phyloP scores from a whole-genome alignment of 2,797 vertebrate genomes.

The Gymnothorax reevesii region DNA sequence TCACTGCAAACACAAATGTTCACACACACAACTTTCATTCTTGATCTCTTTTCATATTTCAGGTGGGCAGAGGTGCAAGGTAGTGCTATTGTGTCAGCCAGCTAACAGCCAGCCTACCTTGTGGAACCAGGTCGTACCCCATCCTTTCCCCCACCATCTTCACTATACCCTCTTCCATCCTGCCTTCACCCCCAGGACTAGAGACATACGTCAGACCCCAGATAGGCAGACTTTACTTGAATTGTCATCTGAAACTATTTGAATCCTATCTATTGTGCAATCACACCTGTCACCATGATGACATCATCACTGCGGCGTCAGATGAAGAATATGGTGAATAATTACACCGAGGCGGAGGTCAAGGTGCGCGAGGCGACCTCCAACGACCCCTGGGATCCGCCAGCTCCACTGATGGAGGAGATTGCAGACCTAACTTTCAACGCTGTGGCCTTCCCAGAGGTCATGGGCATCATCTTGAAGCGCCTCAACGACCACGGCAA shows the following conservation, averaged over 20 bases:
- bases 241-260: not conserved
- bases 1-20: not conserved
- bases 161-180: not conserved
- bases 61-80: slow-evolving; percentile 1
- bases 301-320: slow-evolving; percentile 92
- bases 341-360: slow-evolving; percentile 93
- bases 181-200: not conserved
- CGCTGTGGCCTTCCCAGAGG: slow-evolving; percentile 86
- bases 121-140: slow-evolving; percentile 18
- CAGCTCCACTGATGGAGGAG: slow-evolving; percentile 90
- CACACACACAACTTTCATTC: not conserved
- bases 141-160: slow-evolving; percentile 28
- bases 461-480: slow-evolving; percentile 98
- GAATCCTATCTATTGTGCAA: slow-evolving; percentile 5
- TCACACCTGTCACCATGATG: slow-evolving; percentile 75
- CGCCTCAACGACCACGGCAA: slow-evolving; percentile 93
- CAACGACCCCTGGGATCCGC: slow-evolving; percentile 96
- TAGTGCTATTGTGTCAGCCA: not conserved
- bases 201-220: not conserved
- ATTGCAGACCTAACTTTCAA: slow-evolving; percentile 93
- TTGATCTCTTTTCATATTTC: slow-evolving; percentile 13
- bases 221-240: not conserved
- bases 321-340: slow-evolving; percentile 96
- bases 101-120: not conserved
- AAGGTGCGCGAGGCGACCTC: slow-evolving; percentile 97